These are phyloP conservation scores for Zonotrichia albicollis DNA, from an alignment of 2,797 vertebrate genomes.

Conservation along the genomic window DNA sequence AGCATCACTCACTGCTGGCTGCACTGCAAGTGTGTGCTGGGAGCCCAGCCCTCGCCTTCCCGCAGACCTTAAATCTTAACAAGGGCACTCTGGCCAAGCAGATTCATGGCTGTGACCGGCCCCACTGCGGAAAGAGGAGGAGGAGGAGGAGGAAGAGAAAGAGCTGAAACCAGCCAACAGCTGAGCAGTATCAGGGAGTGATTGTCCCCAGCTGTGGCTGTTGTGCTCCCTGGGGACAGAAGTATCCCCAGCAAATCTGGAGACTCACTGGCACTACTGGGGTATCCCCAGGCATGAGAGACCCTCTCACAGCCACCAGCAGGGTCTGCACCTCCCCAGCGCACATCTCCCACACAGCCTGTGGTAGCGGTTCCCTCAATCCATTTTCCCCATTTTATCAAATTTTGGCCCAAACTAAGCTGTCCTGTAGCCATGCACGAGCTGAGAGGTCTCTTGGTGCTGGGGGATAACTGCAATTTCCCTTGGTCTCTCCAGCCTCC, in stretches of 20 bases:
- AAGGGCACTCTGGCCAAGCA: not conserved
- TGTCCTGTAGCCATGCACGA: accelerated
- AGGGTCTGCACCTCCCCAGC: not conserved
- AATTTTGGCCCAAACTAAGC: not conserved
- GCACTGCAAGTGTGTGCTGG: accelerated
- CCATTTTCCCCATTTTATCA: not conserved
- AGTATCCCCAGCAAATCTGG: not conserved
- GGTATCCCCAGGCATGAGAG: not conserved
- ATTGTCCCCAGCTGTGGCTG: accelerated
- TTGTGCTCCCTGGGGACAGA: too few relatives aligned
- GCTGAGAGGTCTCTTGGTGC: not conserved
- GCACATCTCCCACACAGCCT: not conserved
- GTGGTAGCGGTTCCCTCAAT: too few relatives aligned
- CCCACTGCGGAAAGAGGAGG: accelerated
- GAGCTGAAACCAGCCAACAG: not conserved
- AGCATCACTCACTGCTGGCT: not conserved
- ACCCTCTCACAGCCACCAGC: accelerated
- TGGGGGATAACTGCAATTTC: not conserved
- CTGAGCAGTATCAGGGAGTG: not conserved
- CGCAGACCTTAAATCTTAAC: not conserved
- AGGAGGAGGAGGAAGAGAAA: not conserved
- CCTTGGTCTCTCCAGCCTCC: not conserved
- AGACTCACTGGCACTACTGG: too few relatives aligned
- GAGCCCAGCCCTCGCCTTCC: accelerated
- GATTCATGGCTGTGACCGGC: not conserved